These are phyloP conservation scores for Salmo trutta DNA, from an alignment of 2,797 vertebrate species.

Conservation along the genomic window DNA sequence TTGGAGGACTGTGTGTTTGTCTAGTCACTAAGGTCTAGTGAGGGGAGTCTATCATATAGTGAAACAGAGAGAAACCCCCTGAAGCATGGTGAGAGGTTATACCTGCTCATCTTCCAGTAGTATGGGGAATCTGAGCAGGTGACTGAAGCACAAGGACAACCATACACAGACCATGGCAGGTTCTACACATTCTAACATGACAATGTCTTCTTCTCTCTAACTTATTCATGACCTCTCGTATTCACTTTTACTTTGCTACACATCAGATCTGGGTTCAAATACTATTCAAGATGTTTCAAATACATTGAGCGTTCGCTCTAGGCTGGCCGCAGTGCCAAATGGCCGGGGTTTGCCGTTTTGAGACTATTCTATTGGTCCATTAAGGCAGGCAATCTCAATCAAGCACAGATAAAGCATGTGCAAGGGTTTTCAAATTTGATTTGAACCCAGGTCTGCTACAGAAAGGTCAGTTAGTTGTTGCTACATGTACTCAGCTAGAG, in stretches of 20 bases:
- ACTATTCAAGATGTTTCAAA: neutral
- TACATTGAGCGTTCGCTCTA: neutral
- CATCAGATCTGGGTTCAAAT: neutral
- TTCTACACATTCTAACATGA: neutral
- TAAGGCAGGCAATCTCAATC: neutral
- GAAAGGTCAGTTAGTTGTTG: conserved; percentile 23
- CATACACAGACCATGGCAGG: neutral
- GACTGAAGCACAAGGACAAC: neutral
- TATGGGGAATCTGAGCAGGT: neutral
- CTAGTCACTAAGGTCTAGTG: conserved; percentile 30
- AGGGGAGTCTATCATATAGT: conserved; percentile 44
- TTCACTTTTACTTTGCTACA: neutral
- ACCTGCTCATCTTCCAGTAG: neutral
- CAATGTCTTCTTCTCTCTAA: neutral
- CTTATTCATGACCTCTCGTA: neutral
- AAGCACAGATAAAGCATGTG: neutral
- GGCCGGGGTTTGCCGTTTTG: too few species aligned
- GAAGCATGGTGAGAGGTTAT: conserved; percentile 23
- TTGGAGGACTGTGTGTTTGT: conserved; percentile 21
- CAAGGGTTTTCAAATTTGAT: neutral
- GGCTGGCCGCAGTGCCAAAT: too few species aligned
- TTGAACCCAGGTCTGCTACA: neutral
- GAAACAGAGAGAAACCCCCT: conserved; percentile 54
- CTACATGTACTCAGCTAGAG: conserved; percentile 30
- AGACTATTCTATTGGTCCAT: neutral